phyloP scores from a whole-genome alignment of 2,888 invertebrate species.

The Lampropteryx suffumata region DNA sequence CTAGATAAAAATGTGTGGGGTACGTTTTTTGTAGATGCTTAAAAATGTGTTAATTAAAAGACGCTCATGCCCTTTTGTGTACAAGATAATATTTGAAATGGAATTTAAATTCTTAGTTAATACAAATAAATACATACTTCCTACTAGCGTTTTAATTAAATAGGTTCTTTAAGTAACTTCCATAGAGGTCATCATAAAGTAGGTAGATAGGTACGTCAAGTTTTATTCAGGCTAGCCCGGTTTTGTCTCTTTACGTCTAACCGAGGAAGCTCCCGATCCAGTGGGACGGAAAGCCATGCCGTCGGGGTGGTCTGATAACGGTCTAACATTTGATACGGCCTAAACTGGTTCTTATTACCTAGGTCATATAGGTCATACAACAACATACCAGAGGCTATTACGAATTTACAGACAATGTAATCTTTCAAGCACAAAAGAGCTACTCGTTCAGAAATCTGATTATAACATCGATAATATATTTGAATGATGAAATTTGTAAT shows the following conservation, averaged over 20 bases:
- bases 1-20: slow-evolving; percentile 6
- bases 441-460: no score
- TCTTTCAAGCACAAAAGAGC: no score
- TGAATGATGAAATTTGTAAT: no score
- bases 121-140: neutral
- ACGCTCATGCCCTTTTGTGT: slow-evolving; percentile 1
- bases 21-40: slow-evolving; percentile 16
- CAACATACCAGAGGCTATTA: no score
- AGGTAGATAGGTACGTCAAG: neutral
- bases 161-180: no score
- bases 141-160: no score
- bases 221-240: neutral
- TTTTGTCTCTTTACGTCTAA: neutral
- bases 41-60: slow-evolving; percentile 20
- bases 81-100: neutral
- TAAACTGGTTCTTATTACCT: slow-evolving; percentile 26
- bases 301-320: slow-evolving; percentile 36
- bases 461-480: no score
- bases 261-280: slow-evolving; percentile 10
- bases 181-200: no score
- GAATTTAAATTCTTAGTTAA: no score
- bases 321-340: slow-evolving; percentile 30
- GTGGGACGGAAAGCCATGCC: slow-evolving; percentile 12
- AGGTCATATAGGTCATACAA: slow-evolving; percentile 25
- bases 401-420: no score